Conservation (phyloP, 1,140 invertebrate genomes). For the Penaeus indicus region DNA sequence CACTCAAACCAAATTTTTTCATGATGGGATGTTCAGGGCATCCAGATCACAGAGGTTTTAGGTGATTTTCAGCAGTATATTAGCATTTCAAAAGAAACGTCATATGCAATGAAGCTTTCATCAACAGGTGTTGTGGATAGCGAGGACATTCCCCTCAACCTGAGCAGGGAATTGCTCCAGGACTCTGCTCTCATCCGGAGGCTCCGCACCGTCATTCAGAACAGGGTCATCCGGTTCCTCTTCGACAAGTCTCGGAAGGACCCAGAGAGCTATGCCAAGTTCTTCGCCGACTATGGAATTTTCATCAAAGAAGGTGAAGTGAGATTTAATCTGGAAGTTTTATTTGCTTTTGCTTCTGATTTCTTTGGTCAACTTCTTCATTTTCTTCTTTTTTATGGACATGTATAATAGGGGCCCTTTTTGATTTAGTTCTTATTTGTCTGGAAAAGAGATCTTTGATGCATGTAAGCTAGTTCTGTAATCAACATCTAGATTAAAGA, state of each 20-base stretch:
- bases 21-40: too few relatives aligned
- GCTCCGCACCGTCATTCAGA: conserved; percentile 86
- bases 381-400: background rate
- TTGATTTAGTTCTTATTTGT: too few relatives aligned
- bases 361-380: background rate
- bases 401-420: too few relatives aligned
- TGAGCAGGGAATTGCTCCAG: conserved; percentile 95
- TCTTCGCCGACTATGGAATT: conserved; percentile 92
- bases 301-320: conserved; percentile 88
- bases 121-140: conserved; percentile 91
- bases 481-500: too few relatives aligned
- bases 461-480: too few relatives aligned
- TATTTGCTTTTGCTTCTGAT: background rate
- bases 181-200: conserved; percentile 92
- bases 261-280: conserved; percentile 83
- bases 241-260: conserved; percentile 89
- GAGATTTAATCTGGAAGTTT: background rate
- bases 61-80: background rate
- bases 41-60: too few relatives aligned
- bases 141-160: conserved; percentile 97
- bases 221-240: conserved; percentile 87
- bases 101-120: conserved; percentile 18
- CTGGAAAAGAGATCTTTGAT: too few relatives aligned
- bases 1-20: too few relatives aligned
- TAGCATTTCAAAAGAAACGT: background rate